A percentile compares a stretch with the other conserved stretches of the same genome.
These are phyloP conservation scores for Drosophila arawakana DNA, from an alignment of 1,140 invertebrate species.

Conservation along the genomic window DNA sequence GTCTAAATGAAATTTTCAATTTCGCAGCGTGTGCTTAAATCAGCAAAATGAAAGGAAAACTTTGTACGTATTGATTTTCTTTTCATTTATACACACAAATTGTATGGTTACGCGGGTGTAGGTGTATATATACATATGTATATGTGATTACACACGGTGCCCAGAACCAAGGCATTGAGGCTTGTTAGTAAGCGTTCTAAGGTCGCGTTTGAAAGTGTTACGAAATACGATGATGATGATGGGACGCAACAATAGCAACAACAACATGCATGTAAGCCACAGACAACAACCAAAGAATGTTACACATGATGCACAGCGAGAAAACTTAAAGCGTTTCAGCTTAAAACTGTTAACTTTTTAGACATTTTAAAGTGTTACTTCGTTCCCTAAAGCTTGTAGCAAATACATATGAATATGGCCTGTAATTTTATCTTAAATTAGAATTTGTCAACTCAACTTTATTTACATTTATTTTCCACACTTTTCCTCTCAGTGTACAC, in stretches of 20 bases:
- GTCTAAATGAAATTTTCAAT: constrained; percentile 77
- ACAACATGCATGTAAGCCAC: constrained; percentile 12
- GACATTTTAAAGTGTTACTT: no score
- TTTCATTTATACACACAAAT: constrained; percentile 30
- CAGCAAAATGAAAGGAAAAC: constrained; percentile 62
- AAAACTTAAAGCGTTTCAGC: no score
- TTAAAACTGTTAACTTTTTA: no score
- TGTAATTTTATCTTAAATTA: no score
- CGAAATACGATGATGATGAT: constrained; percentile 41
- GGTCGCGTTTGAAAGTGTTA: constrained; percentile 61
- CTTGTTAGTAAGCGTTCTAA: constrained; percentile 42
- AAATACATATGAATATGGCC: no score
- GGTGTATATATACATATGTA: constrained; percentile 7
- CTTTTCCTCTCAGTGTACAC: neutral
- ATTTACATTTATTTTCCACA: no score
- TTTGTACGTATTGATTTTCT: constrained; percentile 64
- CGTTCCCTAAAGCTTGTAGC: no score
- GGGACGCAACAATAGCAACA: neutral
- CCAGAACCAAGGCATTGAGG: constrained; percentile 31
- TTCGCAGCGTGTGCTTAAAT: constrained; percentile 67
- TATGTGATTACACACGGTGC: constrained; percentile 21
- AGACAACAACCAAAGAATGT: neutral
- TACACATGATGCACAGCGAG: neutral
- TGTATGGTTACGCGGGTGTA: constrained; percentile 7
- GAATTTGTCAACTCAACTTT: no score